These are phyloP conservation scores for Drosophila pseudoobscura DNA, from an alignment of 1,140 invertebrate species.

Conservation along the genomic window DNA sequence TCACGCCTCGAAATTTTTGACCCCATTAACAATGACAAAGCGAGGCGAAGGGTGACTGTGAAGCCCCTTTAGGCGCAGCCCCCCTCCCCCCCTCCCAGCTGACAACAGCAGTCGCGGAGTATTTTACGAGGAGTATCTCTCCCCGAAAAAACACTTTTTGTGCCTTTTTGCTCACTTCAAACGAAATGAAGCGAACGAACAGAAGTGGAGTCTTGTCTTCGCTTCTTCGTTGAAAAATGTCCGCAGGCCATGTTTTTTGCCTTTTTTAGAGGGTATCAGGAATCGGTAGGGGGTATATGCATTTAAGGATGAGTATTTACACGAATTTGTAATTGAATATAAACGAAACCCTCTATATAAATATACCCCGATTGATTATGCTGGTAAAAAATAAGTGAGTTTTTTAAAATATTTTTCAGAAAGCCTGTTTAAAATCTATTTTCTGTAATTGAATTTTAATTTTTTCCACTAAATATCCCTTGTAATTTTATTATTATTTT, in stretches of 20 bases:
- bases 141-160: conserved; percentile 16
- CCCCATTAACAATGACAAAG: conserved; percentile 50
- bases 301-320: neutral
- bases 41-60: conserved; percentile 18
- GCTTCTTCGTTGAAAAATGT: conserved; percentile 9
- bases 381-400: too few species aligned
- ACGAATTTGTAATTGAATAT: too few species aligned
- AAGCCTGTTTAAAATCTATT: too few species aligned
- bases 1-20: conserved; percentile 41
- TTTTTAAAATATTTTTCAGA: too few species aligned
- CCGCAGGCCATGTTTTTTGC: conserved; percentile 20
- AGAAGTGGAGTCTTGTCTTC: conserved; percentile 44
- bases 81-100: neutral
- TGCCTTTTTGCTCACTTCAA: conserved; percentile 52
- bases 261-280: neutral
- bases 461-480: too few species aligned
- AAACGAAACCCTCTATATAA: too few species aligned
- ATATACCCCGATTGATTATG: too few species aligned
- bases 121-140: conserved; percentile 22
- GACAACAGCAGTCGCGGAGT: conserved; percentile 40
- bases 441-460: too few species aligned
- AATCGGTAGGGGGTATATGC: neutral
- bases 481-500: too few species aligned
- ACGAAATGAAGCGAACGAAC: conserved; percentile 26
- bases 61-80: neutral